phyloP scores from a whole-genome alignment of 2,797 vertebrate species.

The Cossypha polioptera region DNA sequence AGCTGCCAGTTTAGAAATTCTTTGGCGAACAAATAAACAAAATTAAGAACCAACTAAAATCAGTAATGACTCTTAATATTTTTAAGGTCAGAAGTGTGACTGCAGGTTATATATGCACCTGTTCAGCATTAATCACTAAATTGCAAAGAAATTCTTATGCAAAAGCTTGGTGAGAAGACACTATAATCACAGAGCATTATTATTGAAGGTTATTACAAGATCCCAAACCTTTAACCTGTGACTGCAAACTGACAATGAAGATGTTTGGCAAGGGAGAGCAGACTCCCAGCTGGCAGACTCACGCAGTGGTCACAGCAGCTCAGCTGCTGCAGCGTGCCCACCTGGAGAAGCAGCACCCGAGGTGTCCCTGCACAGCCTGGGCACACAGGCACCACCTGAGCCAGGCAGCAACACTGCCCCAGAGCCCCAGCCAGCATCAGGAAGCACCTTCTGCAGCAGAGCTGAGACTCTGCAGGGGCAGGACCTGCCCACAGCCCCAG shows the following conservation, averaged over 20 bases:
- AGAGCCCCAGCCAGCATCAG: rapidly evolving
- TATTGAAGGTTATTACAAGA: neutral
- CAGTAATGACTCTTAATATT: neutral
- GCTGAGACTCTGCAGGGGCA: neutral
- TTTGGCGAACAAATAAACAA: neutral
- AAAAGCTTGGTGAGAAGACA: neutral
- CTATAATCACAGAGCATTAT: neutral
- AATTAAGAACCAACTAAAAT: neutral
- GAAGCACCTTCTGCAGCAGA: neutral
- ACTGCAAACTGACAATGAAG: neutral
- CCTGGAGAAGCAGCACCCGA: neutral
- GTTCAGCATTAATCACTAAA: neutral
- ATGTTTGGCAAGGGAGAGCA: neutral
- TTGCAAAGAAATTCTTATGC: neutral
- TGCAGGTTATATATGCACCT: neutral
- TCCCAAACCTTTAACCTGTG: neutral
- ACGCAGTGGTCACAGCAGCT: neutral
- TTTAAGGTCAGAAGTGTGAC: neutral
- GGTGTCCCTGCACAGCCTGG: neutral
- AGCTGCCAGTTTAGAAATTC: neutral
- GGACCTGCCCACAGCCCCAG: neutral
- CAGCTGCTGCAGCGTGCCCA: neutral
- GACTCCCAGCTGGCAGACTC: neutral
- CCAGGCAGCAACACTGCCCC: neutral
- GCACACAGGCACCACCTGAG: neutral